A percentile compares a stretch with the other conserved stretches of the same genome.
phyloP scores from a whole-genome alignment of 2,888 invertebrate species.

The Sarcophaga caerulescens region DNA sequence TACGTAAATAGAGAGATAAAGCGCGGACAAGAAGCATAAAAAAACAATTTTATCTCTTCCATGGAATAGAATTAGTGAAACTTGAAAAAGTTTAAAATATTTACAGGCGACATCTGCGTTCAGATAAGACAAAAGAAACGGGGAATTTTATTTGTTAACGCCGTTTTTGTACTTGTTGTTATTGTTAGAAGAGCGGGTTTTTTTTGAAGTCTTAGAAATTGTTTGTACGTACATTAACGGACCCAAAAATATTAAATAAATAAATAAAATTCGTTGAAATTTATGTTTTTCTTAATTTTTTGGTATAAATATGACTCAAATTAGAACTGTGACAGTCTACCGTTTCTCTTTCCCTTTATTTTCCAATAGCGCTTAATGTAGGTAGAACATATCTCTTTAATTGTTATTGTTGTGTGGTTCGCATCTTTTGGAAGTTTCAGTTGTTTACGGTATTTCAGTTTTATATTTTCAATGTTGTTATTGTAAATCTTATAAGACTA shows the following conservation, averaged over 20 bases:
- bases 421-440: too few species aligned
- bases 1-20: constrained; percentile 16
- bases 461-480: too few species aligned
- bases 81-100: not conserved
- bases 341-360: constrained; percentile 1
- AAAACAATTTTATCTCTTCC: not conserved
- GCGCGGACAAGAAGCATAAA: not conserved
- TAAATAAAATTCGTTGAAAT: constrained; percentile 3
- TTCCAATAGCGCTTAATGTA: constrained; percentile 14
- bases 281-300: not conserved
- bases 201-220: not conserved
- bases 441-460: too few species aligned
- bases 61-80: not conserved
- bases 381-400: not conserved
- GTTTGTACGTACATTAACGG: not conserved
- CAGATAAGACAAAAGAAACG: constrained; percentile 7
- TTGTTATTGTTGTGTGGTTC: too few species aligned
- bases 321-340: constrained; percentile 2
- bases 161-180: not conserved
- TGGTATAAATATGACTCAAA: not conserved
- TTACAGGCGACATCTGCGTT: constrained; percentile 21
- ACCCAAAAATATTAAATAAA: not conserved
- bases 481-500: too few species aligned
- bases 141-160: not conserved
- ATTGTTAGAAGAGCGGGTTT: not conserved